Base-by-base conservation (phyloP, 2,797 vertebrate species). In the Garrulus glandarius region DNA sequence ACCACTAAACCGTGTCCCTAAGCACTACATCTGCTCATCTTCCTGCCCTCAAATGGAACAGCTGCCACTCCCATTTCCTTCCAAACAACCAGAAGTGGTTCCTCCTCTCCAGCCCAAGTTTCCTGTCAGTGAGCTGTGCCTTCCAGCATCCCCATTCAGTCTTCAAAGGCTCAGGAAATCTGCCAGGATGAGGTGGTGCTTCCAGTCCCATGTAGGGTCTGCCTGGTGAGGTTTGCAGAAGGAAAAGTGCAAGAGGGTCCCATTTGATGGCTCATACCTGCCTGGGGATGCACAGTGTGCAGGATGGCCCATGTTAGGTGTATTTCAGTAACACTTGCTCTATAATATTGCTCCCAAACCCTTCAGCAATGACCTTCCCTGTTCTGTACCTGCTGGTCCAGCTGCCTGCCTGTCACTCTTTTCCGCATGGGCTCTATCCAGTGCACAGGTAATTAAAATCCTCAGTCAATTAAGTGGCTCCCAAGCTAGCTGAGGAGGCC, bases 271-370 rank as follows among this genome's bases (percentile, higher is more conserved):
- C 50, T 87, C 2, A 1, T 6, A 30, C 36, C 23, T 68, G 43
- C 50, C 46, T 0, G 0, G 22, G 46, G 43, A n/a, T 11, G 15
- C 1, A 6, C 34, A 39, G 37, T 1, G 4, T 39, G 50, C n/a
- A 75, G 69, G 49, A 44, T 1, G 3, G 29, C 1, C 13, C 27
- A 6, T 15, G 22, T 22, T 21, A 12, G 50, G 23, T 68, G 49
- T 13, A 9, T 30, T 68, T 60, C 55, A 46, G 46, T 34, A 43
- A 5, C n/a, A 61, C 5, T 36, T 1, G 2, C 39, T 91, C 47
- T 29, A 1, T 12, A 32, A 27, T 11, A 22, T 24, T 32, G 16
- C 30, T 82, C 56, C 27, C 13, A 39, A 82, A 50, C 32, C n/a
- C 47, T 71, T 61, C 59, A 85, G 70, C 1, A 10, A 69, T 2